phyloP scores from a whole-genome alignment of 1,140 invertebrate genomes.

The Orussus abietinus region DNA sequence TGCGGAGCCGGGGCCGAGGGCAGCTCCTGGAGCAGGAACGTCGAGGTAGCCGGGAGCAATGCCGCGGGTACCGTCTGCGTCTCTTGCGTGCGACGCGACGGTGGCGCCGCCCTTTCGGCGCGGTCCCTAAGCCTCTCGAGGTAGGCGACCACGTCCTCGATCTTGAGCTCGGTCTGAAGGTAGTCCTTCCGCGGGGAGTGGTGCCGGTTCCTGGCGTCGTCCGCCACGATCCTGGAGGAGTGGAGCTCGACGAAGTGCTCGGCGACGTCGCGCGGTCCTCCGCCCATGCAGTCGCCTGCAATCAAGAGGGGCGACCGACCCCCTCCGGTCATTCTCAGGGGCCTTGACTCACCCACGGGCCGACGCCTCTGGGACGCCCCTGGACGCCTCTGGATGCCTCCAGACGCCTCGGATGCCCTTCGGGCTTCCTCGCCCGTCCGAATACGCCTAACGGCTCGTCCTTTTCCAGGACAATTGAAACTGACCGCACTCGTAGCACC shows the following conservation, averaged over 20 bases:
- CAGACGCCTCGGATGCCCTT: no score
- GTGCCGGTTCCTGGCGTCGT: constrained; percentile 46
- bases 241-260: constrained; percentile 83
- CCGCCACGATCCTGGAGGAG: constrained; percentile 69
- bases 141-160: constrained; percentile 42
- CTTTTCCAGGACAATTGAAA: no score
- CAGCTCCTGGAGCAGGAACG: constrained; percentile 45
- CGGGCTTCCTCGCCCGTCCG: no score
- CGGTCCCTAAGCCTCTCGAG: constrained; percentile 45
- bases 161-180: constrained; percentile 36
- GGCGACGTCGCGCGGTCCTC: constrained; percentile 68
- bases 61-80: constrained; percentile 48
- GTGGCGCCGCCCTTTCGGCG: constrained; percentile 39
- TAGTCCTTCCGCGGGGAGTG: constrained; percentile 43
- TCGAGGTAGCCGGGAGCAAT: constrained; percentile 37
- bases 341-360: no score
- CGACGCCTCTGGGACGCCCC: no score
- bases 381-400: no score
- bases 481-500: constrained; percentile 49
- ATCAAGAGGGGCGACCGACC: neutral
- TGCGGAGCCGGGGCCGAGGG: constrained; percentile 35
- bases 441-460: no score
- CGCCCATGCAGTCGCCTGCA: constrained; percentile 69
- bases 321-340: no score
- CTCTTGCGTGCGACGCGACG: constrained; percentile 46